Percentiles rank a stretch among this genome's conserved stretches.
Conservation (phyloP, 2,113 vertebrate species). For the Mesoclemmys tuberculata region DNA sequence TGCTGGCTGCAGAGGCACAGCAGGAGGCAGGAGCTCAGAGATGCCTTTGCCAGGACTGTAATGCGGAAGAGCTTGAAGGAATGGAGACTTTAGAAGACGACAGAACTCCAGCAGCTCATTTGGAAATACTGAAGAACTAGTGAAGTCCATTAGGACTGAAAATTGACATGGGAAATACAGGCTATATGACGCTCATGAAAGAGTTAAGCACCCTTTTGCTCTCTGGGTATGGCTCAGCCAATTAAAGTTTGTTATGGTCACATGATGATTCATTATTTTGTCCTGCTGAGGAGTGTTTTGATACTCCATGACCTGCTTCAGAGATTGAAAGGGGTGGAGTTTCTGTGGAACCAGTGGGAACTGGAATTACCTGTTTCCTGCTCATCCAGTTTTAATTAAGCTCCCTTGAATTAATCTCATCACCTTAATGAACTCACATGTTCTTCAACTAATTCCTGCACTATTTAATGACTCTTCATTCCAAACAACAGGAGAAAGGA, state of each 20-base stretch:
- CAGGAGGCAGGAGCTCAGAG: not conserved
- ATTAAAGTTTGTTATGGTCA: not conserved
- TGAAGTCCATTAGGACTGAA: accelerated
- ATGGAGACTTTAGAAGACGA: not conserved
- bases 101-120: accelerated
- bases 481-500: not conserved
- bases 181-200: not conserved
- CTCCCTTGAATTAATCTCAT: slow-evolving; percentile 46
- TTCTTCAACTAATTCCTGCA: slow-evolving; percentile 49
- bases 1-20: not conserved
- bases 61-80: not conserved
- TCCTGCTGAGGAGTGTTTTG: not conserved
- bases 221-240: accelerated
- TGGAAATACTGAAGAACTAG: accelerated
- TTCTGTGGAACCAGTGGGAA: slow-evolving; percentile 56
- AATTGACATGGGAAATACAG: not conserved
- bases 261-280: not conserved
- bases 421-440: slow-evolving; percentile 69
- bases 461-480: slow-evolving; percentile 25
- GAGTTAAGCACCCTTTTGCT: not conserved
- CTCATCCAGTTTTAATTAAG: not conserved
- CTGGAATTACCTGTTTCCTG: slow-evolving; percentile 74
- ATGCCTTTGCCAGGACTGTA: not conserved
- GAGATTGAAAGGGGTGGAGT: slow-evolving; percentile 49
- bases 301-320: not conserved